Conservation (phyloP, 2,888 invertebrate genomes). For the Margaritifera margaritifera region DNA sequence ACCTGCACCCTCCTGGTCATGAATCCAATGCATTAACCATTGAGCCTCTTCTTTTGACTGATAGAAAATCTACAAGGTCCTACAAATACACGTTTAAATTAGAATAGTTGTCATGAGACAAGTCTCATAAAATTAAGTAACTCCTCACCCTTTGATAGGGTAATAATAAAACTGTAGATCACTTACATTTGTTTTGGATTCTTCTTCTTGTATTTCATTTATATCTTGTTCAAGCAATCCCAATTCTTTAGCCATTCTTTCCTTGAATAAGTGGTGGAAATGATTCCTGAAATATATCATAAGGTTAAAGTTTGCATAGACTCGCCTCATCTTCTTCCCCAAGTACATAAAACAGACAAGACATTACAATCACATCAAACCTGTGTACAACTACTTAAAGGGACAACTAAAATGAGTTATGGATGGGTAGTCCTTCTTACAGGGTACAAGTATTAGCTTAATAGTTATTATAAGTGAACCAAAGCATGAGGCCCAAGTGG, state of each 20-base stretch:
- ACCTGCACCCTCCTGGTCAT: too few relatives aligned
- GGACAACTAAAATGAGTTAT: neutral
- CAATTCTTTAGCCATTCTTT: conserved; percentile 43
- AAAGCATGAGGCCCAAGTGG: too few relatives aligned
- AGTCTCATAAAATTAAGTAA: neutral
- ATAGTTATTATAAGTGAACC: too few relatives aligned
- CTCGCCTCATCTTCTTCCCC: too few relatives aligned
- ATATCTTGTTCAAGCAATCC: conserved; percentile 46
- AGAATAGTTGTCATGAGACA: neutral
- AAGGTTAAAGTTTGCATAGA: conserved; percentile 11
- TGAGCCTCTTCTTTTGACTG: too few relatives aligned
- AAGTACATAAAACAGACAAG: too few relatives aligned
- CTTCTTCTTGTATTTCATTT: conserved; percentile 36
- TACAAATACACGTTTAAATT: too few relatives aligned
- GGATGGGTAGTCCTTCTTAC: too few relatives aligned
- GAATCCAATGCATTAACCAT: too few relatives aligned
- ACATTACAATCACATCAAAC: neutral
- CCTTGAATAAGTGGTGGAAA: conserved; percentile 25
- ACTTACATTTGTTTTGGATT: conserved; percentile 44
- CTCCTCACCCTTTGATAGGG: neutral
- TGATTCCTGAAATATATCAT: neutral
- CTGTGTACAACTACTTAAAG: neutral
- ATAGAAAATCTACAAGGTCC: too few relatives aligned
- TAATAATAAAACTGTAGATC: neutral
- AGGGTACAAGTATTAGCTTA: too few relatives aligned